Percentiles rank a stretch among this genome's conserved stretches.
These are phyloP conservation scores for Potorous gilbertii DNA, from an alignment of 2,797 vertebrate species.

Conservation along the genomic window DNA sequence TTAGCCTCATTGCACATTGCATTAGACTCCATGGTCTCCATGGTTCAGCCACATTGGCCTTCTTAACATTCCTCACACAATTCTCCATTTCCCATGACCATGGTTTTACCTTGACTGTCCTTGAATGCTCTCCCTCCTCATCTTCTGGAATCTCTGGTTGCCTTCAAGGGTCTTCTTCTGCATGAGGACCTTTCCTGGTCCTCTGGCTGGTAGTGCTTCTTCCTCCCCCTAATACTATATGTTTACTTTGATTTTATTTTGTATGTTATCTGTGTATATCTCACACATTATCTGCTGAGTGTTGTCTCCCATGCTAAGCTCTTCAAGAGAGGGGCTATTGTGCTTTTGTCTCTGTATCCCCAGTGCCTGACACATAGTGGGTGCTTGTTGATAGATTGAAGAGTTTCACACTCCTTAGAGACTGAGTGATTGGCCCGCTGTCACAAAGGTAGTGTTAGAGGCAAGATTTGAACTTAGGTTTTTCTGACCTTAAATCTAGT, in stretches of 20 bases:
- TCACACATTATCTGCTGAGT: background rate
- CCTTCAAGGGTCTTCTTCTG: background rate
- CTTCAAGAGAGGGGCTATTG: background rate
- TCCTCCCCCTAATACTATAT: background rate
- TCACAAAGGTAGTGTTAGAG: background rate
- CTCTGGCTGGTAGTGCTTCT: background rate
- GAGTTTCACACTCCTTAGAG: background rate
- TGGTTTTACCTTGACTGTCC: background rate
- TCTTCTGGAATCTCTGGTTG: background rate
- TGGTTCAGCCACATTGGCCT: background rate
- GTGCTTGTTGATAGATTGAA: background rate
- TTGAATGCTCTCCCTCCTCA: background rate
- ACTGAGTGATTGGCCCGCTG: background rate
- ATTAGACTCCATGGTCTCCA: background rate
- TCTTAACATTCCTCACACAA: background rate
- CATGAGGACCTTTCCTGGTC: background rate
- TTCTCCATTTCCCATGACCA: background rate
- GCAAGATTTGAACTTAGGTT: background rate
- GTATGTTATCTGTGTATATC: background rate
- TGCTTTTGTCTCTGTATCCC: background rate
- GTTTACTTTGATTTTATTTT: background rate
- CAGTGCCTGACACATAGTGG: background rate
- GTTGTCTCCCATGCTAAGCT: background rate
- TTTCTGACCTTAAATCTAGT: background rate
- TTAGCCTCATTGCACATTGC: background rate